Base-by-base conservation (phyloP, 2,797 vertebrate species). In the Paedocypris micromegethes region DNA sequence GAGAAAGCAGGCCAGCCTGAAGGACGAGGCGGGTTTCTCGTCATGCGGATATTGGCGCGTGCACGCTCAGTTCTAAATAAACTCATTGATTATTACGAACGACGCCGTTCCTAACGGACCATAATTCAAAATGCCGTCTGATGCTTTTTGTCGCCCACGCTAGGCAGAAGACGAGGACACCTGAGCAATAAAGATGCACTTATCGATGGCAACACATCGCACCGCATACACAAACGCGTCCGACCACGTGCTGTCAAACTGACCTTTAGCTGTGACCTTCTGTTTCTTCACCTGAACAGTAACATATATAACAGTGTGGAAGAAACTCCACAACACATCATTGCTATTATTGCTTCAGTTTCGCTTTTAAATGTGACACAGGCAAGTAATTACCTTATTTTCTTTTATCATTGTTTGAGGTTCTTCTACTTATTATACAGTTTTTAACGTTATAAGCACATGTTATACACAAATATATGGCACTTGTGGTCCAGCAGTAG, bases 1-100 rank as follows among this genome's bases (percentile, higher is more conserved):
- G 48, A 8, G 62, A 69, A 69, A 69, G 67, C 67, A 62, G 66
- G 66, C 57, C 66, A 68, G 67, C 55, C 67, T 62, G 67, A 69
- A 69, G 51, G 67, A 8, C 67, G 56, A 51, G 44, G 41, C 39
- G 38, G 45, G 50, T 53, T 50, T 48, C 53, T 42, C 51, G 55
- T 58, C 46, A 58, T 68, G 41, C 2, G 9, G 51, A 46, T 46
- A 23, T 1, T 23, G 23, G 23, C 23, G 23, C 23, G 23, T 23
- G 23, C 23, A 1, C 23, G 23, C 43, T 55, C 52, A 56, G 64
- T 23, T 48, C 64, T 55, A 39, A 57, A 55, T 7, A 3, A 46
- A 38, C 42, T 9, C 42, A 51, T 9, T 8, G 49, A 43, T 64
- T 23, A 23, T 23, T 23, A 23, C 23, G 23, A 23, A 23, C 23